Evolutionary conservation across 2,888 invertebrate genomes (phyloP).

Genomic region (Microctonus hyperodae): DNA sequence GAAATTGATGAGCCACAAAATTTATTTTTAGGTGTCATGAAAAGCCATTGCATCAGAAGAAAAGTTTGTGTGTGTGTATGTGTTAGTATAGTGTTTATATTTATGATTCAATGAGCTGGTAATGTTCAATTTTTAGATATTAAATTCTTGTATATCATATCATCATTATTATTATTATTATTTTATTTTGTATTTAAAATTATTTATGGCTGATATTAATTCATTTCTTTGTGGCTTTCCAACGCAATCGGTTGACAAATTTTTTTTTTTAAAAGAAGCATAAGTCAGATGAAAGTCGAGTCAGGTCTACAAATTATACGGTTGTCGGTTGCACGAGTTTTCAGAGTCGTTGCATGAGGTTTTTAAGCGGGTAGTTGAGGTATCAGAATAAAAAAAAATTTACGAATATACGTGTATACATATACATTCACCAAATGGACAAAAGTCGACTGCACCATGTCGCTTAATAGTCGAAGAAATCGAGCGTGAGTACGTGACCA

Average conservation of each 20-base stretch:
- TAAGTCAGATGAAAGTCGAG: conserved; percentile 27
- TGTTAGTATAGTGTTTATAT: background rate
- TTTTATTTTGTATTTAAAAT: too few relatives aligned
- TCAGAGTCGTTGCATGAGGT: conserved; percentile 34
- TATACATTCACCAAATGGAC: conserved; percentile 21
- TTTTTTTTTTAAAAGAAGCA: background rate
- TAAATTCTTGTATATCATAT: too few relatives aligned
- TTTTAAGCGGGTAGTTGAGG: conserved; percentile 42
- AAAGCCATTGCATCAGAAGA: conserved; percentile 1
- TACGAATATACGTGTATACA: background rate
- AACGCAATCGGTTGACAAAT: background rate
- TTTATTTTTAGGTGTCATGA: conserved; percentile 31
- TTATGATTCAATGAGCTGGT: background rate
- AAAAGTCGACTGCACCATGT: conserved; percentile 24
- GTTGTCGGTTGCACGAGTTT: conserved; percentile 52
- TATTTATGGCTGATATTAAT: background rate
- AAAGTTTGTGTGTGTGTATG: background rate
- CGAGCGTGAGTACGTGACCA: conserved; percentile 33
- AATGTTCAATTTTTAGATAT: background rate
- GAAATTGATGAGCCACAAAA: conserved; percentile 34
- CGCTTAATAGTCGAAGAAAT: conserved; percentile 34
- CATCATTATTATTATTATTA: too few relatives aligned
- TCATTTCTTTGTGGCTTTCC: background rate
- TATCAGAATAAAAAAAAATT: conserved; percentile 3
- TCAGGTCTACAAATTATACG: conserved; percentile 58